Conservation (phyloP, 2,113 vertebrate species). For the Odontesthes bonariensis region DNA sequence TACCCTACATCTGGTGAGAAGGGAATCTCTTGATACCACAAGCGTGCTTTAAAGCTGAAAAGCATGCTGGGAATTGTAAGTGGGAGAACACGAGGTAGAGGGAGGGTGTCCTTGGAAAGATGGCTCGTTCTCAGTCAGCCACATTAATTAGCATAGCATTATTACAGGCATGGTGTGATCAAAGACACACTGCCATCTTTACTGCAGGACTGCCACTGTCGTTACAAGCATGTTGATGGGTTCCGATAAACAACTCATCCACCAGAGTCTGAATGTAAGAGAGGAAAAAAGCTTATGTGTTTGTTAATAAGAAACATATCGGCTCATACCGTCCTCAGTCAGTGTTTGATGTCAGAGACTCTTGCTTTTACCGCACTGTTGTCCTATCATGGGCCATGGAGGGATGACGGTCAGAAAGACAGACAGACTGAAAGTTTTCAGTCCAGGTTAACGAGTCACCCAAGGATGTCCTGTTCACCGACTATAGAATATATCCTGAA, state of each 20-base stretch:
- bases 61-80: constrained; percentile 78
- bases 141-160: constrained; percentile 78
- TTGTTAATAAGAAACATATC: constrained; percentile 9
- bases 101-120: constrained; percentile 79
- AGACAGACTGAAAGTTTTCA: constrained; percentile 12
- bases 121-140: constrained; percentile 72
- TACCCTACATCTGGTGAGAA: constrained; percentile 64
- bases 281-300: constrained; percentile 11
- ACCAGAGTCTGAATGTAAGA: background rate
- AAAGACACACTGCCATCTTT: constrained; percentile 43
- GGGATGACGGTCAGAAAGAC: too few relatives aligned
- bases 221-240: constrained; percentile 31
- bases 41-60: constrained; percentile 76
- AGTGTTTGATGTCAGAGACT: constrained; percentile 34
- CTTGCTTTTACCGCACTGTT: background rate
- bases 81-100: constrained; percentile 67
- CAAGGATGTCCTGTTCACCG: background rate
- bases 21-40: constrained; percentile 74
- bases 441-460: constrained; percentile 2
- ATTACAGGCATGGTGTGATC: constrained; percentile 64
- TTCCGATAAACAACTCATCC: constrained; percentile 41
- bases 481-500: background rate
- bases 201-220: constrained; percentile 29
- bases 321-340: constrained; percentile 33
- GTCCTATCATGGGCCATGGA: background rate